Base-by-base conservation (phyloP, 2,888 invertebrate genomes). In the Osmoderma eremita region DNA sequence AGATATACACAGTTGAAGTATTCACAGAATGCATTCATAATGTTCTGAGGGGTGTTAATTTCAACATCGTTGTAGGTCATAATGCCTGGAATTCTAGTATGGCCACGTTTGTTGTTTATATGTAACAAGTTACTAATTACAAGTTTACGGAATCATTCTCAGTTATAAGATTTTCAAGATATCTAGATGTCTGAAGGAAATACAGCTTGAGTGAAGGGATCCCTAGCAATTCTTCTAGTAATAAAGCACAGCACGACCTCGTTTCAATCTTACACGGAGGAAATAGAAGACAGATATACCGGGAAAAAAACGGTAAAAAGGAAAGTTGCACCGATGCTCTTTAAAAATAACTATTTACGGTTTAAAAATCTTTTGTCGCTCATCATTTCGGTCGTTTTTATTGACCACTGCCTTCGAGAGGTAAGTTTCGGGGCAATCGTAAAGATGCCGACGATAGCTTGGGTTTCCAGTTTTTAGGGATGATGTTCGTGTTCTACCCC, bases 281-380 rank as follows among this genome's bases (percentile, higher is more conserved):
- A 50, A 38, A 36, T 30, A 12, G 50, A 38, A 49, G n/a, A 20
- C 17, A 62, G 18, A 48, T 62, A 20, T 49, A 50, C 30, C 6
- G 36, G 38, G 42, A 24, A 13, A 36, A 36, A 18, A 56, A 56
- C 22, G 20, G 48, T 39, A 65, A 56, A 38, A 50, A 62, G 13
- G n/a, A 30, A 67, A 67, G 51, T 67, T 67, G 62, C 66, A 49
- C 66, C n/a, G n/a, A n/a, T 67, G 50, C 62, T 12, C 50, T n/a
- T 53, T 49, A 17, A 62, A 30, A 62, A 50, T 48, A 51, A 39
- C 39, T 18, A 42, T 54, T 65, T 65, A 63, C 18, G 36, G 63
- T 38, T 20, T 39, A 24, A 17, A 36, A 18, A 38, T 8, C 53
- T 53, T 45, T 48, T 65, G 64, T 54, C 39, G 42, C 39, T 30